These are phyloP conservation scores for Gymnarchus niloticus DNA, from an alignment of 2,113 vertebrate genomes.

Conservation along the genomic window DNA sequence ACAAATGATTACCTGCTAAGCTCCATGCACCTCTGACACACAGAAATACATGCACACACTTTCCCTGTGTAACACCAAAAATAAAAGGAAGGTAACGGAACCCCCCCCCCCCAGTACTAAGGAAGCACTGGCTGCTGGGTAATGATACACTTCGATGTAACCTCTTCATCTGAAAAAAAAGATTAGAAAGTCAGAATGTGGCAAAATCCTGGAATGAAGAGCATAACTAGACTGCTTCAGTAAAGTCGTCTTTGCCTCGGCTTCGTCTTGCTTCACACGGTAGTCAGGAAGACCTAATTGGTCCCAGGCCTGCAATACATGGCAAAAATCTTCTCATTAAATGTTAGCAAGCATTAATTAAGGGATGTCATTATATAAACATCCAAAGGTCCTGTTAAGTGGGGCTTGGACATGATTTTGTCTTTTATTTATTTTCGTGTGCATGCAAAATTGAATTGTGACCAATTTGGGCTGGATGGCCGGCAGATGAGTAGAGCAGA, in stretches of 20 bases:
- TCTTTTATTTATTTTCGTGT: background rate
- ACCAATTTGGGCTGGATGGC: background rate
- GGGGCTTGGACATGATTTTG: background rate
- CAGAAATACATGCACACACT: background rate
- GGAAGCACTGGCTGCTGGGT: background rate
- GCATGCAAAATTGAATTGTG: background rate
- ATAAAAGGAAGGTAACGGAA: background rate
- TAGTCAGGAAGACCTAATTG: slow-evolving; percentile 3
- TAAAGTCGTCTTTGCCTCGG: background rate
- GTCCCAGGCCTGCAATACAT: background rate
- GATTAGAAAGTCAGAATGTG: background rate
- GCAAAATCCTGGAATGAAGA: background rate
- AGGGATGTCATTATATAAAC: slow-evolving; percentile 7
- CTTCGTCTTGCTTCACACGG: background rate
- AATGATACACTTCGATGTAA: background rate
- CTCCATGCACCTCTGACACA: background rate
- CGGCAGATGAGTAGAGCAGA: background rate
- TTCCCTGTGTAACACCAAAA: background rate
- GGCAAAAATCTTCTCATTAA: background rate
- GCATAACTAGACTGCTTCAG: background rate
- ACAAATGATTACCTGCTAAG: slow-evolving; percentile 3
- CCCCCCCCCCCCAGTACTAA: background rate
- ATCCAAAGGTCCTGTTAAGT: background rate
- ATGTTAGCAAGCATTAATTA: background rate
- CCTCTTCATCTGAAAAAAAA: background rate